These are phyloP conservation scores for Boleophthalmus pectinirostris DNA, from an alignment of 2,113 vertebrate genomes.

Conservation along the genomic window DNA sequence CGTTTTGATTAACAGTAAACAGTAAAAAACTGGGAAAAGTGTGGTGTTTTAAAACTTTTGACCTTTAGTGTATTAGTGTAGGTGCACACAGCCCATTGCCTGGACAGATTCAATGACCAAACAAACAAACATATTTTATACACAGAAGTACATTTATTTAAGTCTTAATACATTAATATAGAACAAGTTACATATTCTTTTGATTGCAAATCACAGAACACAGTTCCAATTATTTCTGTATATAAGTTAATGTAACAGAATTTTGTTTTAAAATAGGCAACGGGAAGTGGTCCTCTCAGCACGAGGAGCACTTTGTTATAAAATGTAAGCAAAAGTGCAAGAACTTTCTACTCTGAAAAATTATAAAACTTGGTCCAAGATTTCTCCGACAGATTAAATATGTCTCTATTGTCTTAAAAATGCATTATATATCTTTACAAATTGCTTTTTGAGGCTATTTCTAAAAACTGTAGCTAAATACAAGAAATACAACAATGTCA, in stretches of 20 bases:
- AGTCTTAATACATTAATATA: conserved; percentile 82
- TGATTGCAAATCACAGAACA: conserved; percentile 81
- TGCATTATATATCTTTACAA: conserved; percentile 63
- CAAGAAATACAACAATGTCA: conserved; percentile 81
- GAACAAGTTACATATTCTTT: conserved; percentile 76
- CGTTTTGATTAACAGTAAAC: too few species aligned
- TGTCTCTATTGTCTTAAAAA: conserved; percentile 72
- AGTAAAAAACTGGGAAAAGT: too few species aligned
- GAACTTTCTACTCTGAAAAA: conserved; percentile 71
- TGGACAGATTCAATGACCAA: background rate
- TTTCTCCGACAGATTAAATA: conserved; percentile 73
- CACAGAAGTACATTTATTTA: conserved; percentile 80
- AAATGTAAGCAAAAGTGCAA: conserved; percentile 85
- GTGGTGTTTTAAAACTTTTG: too few species aligned
- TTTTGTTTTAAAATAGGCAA: conserved; percentile 78
- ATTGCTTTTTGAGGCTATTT: conserved; percentile 71
- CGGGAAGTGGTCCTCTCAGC: conserved; percentile 69
- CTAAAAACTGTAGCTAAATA: conserved; percentile 83
- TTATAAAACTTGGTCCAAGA: conserved; percentile 84
- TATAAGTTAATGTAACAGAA: conserved; percentile 89
- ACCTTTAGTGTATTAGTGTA: too few species aligned
- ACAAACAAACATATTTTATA: conserved; percentile 27
- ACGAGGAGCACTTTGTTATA: conserved; percentile 77
- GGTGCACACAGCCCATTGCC: too few species aligned
- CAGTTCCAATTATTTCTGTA: conserved; percentile 79